phyloP scores from a whole-genome alignment of 2,888 invertebrate species.

The Hyposoter dolosus region DNA sequence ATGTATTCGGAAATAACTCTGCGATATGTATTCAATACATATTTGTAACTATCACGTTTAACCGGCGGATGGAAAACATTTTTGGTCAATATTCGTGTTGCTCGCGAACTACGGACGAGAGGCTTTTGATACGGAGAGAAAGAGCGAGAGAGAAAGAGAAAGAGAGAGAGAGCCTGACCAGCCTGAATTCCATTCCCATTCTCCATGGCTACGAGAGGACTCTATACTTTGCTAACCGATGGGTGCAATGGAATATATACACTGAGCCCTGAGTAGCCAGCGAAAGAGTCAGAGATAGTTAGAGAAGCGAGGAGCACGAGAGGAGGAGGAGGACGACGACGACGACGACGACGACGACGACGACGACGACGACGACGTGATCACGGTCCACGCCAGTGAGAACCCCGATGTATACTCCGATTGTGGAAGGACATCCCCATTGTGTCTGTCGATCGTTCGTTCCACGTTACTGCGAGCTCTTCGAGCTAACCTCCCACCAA shows the following conservation, averaged over 20 bases:
- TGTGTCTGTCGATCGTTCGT: constrained; percentile 58
- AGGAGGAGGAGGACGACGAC: constrained; percentile 22
- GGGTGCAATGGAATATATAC: constrained; percentile 38
- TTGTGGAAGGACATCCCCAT: constrained; percentile 55
- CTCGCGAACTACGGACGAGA: background rate
- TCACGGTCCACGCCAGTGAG: constrained; percentile 47
- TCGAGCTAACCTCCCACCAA: constrained; percentile 39
- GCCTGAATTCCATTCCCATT: constrained; percentile 60
- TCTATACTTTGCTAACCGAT: constrained; percentile 25
- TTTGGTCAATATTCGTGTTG: constrained; percentile 58
- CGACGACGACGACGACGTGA: constrained; percentile 39
- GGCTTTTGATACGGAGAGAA: constrained; percentile 17
- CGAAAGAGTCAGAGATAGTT: constrained; percentile 14
- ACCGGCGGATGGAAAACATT: constrained; percentile 47
- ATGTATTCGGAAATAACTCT: constrained; percentile 12
- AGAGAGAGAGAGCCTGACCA: constrained; percentile 27
- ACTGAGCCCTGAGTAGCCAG: background rate
- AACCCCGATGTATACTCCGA: constrained; percentile 57
- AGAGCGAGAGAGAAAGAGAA: background rate
- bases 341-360: constrained; percentile 45
- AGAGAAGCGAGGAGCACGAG: constrained; percentile 39
- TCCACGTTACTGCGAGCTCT: constrained; percentile 41
- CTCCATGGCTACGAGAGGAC: background rate
- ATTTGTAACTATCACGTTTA: constrained; percentile 33
- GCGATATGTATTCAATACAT: constrained; percentile 14